Conservation (phyloP, 2,888 invertebrate species). For the Sarcophaga caerulescens region DNA sequence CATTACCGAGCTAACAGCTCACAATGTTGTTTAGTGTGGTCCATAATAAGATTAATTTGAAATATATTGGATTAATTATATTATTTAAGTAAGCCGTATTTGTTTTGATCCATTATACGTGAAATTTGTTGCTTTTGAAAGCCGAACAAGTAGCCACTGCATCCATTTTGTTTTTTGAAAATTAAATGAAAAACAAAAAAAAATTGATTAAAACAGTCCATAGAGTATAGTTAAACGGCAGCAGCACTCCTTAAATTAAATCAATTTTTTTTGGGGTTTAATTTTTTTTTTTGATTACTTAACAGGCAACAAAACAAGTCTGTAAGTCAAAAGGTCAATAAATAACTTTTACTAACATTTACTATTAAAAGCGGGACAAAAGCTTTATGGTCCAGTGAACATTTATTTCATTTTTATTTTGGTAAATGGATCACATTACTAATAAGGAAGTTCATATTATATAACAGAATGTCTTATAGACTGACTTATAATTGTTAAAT, state of each 20-base stretch:
- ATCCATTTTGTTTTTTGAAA: background rate
- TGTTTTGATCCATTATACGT: slow-evolving; percentile 3
- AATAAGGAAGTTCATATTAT: slow-evolving; percentile 11
- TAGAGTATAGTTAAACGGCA: background rate
- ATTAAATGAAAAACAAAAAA: background rate
- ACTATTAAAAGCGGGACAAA: slow-evolving; percentile 39
- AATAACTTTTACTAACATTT: slow-evolving; percentile 56
- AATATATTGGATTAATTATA: no score
- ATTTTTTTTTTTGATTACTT: background rate
- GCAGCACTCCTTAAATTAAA: slow-evolving; percentile 8
- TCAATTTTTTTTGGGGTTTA: background rate
- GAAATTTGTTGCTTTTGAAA: background rate
- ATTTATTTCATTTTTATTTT: background rate
- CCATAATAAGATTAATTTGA: background rate
- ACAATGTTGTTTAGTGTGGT: background rate
- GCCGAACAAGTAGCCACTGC: background rate
- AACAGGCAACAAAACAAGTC: no score
- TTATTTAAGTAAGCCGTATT: background rate
- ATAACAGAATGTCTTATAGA: background rate
- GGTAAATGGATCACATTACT: background rate
- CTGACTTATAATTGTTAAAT: background rate
- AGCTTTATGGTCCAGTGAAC: background rate
- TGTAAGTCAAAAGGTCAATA: slow-evolving; percentile 50
- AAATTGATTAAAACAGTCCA: background rate
- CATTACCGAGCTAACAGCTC: no score